Evolutionary conservation across 92 coral and sea anemone genomes (phyloP).

Genomic region (Epizoanthus rinbou): DNA sequence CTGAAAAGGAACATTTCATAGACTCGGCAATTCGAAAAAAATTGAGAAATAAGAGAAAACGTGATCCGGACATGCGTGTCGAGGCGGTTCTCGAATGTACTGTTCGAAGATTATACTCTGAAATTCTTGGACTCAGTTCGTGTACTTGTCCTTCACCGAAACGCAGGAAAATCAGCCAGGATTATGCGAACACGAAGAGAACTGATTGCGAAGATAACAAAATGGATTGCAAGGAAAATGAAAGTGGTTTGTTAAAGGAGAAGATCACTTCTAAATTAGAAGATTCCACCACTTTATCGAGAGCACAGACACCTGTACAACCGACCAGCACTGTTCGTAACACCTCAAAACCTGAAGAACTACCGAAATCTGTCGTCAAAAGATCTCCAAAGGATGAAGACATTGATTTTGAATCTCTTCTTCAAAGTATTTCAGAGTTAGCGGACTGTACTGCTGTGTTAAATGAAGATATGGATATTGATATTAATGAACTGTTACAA

Average conservation of each 20-base stretch:
- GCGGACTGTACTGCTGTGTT: slow-evolving; percentile 66
- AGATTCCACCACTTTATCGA: slow-evolving; percentile 28
- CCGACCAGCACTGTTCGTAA: background rate
- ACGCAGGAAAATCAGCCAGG: slow-evolving; percentile 31
- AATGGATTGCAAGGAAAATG: background rate
- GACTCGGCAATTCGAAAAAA: slow-evolving; percentile 86
- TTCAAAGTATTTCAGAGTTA: slow-evolving; percentile 65
- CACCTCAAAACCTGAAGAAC: slow-evolving; percentile 22
- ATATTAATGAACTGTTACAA: slow-evolving; percentile 80
- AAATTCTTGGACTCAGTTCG: slow-evolving; percentile 64
- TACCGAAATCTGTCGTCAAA: slow-evolving; percentile 20
- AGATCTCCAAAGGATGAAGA: slow-evolving; percentile 42
- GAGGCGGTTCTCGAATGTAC: slow-evolving; percentile 90
- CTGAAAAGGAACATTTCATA: slow-evolving; percentile 73
- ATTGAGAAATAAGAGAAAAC: slow-evolving; percentile 85
- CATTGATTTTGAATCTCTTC: slow-evolving; percentile 66
- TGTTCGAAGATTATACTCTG: slow-evolving; percentile 87
- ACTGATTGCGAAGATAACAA: background rate
- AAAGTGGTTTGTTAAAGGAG: slow-evolving; percentile 2
- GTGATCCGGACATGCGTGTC: slow-evolving; percentile 94
- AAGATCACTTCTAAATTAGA: slow-evolving; percentile 43
- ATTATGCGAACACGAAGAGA: background rate
- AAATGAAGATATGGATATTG: slow-evolving; percentile 59
- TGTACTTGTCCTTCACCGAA: slow-evolving; percentile 40
- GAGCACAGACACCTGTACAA: slow-evolving; percentile 24